Evolutionary conservation across 2,888 invertebrate genomes (phyloP), one percentile per base, ranked within the genome.

Genomic region (Stratiomys singularior): DNA sequence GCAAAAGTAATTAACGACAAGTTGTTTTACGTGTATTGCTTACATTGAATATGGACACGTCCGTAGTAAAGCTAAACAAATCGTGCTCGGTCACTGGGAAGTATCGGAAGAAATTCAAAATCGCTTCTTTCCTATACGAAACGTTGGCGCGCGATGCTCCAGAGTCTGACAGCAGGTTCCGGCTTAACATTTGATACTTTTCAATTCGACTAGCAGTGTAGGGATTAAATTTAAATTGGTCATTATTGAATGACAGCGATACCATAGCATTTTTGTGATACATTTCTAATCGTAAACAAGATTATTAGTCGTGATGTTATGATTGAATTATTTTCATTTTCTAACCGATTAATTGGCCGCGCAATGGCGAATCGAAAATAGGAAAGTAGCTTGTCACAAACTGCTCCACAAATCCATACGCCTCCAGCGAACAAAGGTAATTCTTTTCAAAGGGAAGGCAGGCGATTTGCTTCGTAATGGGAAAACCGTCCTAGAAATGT

Each of bases 341-440:
- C 44, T 18, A 60, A 80, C 79, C 79, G 15, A 66, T 21, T n/a
- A 80, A 21, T 58, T 78, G 28, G 25, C 1, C 15, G n/a, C 80
- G 69, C 27, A 67, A 46, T 0, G 28, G 23, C 13, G 80, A 80
- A 76, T 81, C 81, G 44, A 78, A 81, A 1, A 64, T 18, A 3
- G 37, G 58, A 44, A 79, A 81, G 46, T 72, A 81, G 1, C 66
- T 72, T 28, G 47, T 58, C 0, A 81, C 71, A 66, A 81, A 81
- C 27, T 81, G 79, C 7, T 81, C 80, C 3, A 79, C 76, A 52
- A 81, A 77, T 46, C 80, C 80, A 67, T 80, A 80, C 13, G 78
- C 78, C 15, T 81, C 78, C 9, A 79, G n/a, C 0, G 78, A 30
- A 18, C 79, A 80, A 9, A 81, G 25, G 27, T 46, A 81, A 56